Base-by-base conservation (phyloP, 2,888 invertebrate genomes). In the Sisyra terminalis region DNA sequence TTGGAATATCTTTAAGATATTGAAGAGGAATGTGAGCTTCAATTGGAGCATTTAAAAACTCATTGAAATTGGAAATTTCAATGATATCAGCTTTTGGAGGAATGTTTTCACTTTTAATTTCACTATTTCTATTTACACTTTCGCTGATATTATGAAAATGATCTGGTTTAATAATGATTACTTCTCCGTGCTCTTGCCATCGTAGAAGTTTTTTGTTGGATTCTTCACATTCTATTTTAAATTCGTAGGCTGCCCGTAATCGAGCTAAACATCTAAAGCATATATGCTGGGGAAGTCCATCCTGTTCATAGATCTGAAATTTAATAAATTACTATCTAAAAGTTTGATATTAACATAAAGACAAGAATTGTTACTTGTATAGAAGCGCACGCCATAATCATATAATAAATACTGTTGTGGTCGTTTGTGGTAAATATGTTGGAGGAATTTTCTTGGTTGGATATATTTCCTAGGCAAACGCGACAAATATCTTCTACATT, bases 381-480 rank as follows among this genome's bases (percentile, higher is more conserved):
- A 38, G 54, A 49, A 34, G 55, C 51, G 49, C 56, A 56, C 31
- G 54, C 52, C 55, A 55, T 55, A 8, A 56, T 54, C 54, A 55
- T 55, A 35, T 43, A 47, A 29, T 49, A 51, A 41, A 55, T 39
- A 46, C 52, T 49, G 13, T 47, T 37, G 30, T 51, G 47, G 34
- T 52, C 50, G 15, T 46, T 47, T 24, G 48, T 46, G 42, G 52
- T 50, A 46, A 54, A 56, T 45, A 55, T 52, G 46, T 53, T 53
- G 39, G 48, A 55, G 49, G 53, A 51, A 46, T 53, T 53, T 45
- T 51, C 50, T 36, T 46, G 47, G 15, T 47, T 44, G 38, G 50
- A 50, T 40, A 45, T 46, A 46, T 53, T 54, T 49, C 54, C 54
- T 24, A 55, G 45, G 45, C 56, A 56, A 31, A 56, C 49, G 38